Evolutionary conservation across 2,888 invertebrate species (phyloP).

Genomic region (Cistogaster globosa): DNA sequence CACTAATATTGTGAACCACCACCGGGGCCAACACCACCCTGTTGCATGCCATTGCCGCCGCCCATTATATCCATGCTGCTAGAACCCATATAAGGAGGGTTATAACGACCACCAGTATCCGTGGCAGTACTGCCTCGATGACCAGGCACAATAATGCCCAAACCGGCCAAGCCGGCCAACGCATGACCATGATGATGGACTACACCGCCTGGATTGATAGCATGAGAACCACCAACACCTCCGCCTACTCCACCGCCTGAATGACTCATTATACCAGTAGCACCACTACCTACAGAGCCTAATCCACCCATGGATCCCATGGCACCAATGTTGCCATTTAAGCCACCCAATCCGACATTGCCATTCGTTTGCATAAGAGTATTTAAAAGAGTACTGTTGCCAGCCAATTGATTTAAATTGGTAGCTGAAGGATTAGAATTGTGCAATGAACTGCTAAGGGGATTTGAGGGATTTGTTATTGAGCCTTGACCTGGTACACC

Average conservation of each 20-base stretch:
- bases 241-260: constrained; percentile 57
- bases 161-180: constrained; percentile 77
- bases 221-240: constrained; percentile 1
- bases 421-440: constrained; percentile 46
- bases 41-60: constrained; percentile 69
- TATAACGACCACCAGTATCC: constrained; percentile 73
- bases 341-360: constrained; percentile 30
- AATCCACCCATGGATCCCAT: constrained; percentile 57
- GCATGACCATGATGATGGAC: constrained; percentile 76
- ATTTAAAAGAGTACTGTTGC: constrained; percentile 77
- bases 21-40: constrained; percentile 72
- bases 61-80: constrained; percentile 73
- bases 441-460: constrained; percentile 36
- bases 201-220: constrained; percentile 58
- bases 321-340: constrained; percentile 53
- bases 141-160: constrained; percentile 78
- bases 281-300: constrained; percentile 71
- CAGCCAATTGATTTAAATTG: constrained; percentile 70
- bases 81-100: constrained; percentile 69
- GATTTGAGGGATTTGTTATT: constrained; percentile 43
- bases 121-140: constrained; percentile 72
- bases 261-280: constrained; percentile 70
- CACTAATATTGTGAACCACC: constrained; percentile 74
- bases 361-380: constrained; percentile 72
- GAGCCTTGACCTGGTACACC: constrained; percentile 33